Base-by-base conservation (phyloP, 2,113 vertebrate species). In the Syrrhaptes paradoxus region DNA sequence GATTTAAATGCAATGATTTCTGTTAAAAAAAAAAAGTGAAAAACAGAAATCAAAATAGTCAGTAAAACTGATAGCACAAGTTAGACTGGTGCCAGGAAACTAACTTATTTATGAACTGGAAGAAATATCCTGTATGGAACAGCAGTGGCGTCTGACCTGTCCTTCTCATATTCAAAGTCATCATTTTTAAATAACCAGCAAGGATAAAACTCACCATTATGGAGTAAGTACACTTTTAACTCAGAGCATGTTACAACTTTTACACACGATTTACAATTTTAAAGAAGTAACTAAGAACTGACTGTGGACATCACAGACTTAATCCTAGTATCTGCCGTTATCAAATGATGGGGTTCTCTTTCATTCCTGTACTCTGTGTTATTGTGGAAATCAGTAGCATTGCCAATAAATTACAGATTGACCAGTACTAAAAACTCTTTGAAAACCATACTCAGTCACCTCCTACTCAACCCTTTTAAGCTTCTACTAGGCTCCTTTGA, bases 381-480 rank as follows among this genome's bases (percentile, higher is more conserved):
- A 96, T 97, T 97, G 96, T 93, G 92, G 71, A 93, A 96, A 98
- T 97, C 96, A 97, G 96, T 87, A 97, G 88, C 93, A 87, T 97
- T 98, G 97, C 95, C 96, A 95, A 98, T 97, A 97, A 98, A 98
- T 98, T 96, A 98, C 61, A 97, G 91, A 97, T 93, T 97, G 97
- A 95, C 97, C 97, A 96, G 84, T 86, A 83, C 94, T 90, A 94
- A 97, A 97, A 92, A 82, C 93, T 96, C 81, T 86, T 90, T 22
- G 26, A 81, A 96, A 96, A 89, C 84, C 58, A 55, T 36, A 65
- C 7, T 85, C 63, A 49, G 84, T 48, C 45, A 65, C 92, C 46
- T 84, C 92, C 25, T 68, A 5, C 58, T 91, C 48, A 51, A 89
- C 21, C 11, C 38, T 57, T 89, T 32, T 9, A 89, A 67, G 83